Conservation (phyloP, 2,797 vertebrate genomes). For the Sebastes flavidus region DNA sequence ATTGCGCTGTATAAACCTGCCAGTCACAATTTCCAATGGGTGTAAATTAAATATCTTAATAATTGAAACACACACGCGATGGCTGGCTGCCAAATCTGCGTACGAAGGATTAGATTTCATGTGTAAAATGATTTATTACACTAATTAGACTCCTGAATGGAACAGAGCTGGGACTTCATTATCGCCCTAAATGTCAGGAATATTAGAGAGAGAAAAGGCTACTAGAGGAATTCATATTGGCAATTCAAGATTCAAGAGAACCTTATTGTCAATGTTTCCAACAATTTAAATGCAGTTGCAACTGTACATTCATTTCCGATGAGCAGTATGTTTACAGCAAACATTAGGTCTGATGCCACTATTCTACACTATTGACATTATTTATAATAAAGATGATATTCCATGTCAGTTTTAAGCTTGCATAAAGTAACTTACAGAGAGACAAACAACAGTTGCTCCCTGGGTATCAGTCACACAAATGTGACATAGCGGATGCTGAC, state of each 20-base stretch:
- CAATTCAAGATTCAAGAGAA: not conserved
- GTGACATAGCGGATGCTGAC: not conserved
- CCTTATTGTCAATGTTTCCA: not conserved
- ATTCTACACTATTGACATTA: not conserved
- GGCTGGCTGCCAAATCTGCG: not conserved
- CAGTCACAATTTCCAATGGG: not conserved
- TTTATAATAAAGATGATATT: not conserved
- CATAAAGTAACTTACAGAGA: too few species aligned
- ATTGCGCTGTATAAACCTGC: not conserved
- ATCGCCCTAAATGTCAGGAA: not conserved
- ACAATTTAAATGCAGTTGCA: not conserved
- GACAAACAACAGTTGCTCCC: not conserved
- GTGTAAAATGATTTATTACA: constrained; percentile 4
- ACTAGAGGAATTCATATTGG: not conserved
- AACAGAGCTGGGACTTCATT: not conserved
- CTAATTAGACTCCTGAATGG: not conserved
- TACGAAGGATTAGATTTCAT: not conserved
- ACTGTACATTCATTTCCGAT: not conserved
- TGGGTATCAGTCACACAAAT: not conserved
- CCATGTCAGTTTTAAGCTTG: not conserved
- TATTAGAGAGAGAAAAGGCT: not conserved
- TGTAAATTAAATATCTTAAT: not conserved
- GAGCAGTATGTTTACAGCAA: not conserved
- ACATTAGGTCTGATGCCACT: not conserved
- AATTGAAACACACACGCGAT: not conserved